These are phyloP conservation scores for Euclidia mi DNA, from an alignment of 2,888 invertebrate species.

Conservation along the genomic window DNA sequence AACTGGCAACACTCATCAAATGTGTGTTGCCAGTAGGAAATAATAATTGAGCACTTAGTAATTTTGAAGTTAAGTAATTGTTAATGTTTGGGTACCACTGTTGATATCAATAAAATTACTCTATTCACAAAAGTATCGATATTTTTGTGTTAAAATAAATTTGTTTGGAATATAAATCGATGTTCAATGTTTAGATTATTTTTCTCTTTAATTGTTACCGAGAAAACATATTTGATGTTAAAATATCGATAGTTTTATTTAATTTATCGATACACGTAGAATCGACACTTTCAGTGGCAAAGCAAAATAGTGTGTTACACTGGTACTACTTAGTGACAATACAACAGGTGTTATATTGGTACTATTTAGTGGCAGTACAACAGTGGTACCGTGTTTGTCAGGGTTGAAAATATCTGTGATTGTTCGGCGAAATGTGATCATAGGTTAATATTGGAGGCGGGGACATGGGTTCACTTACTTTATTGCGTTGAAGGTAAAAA, in stretches of 20 bases:
- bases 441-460: conserved; percentile 63
- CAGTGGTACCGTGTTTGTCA: conserved; percentile 63
- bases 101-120: conserved; percentile 19
- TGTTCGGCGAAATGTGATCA: conserved; percentile 81
- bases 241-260: too few species aligned
- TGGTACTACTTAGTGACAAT: neutral
- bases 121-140: too few species aligned
- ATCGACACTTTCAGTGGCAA: too few species aligned
- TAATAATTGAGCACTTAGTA: conserved; percentile 25
- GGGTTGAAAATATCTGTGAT: conserved; percentile 85
- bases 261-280: too few species aligned
- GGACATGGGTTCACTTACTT: conserved; percentile 42
- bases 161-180: too few species aligned
- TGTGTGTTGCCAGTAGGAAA: conserved; percentile 8
- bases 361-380: conserved; percentile 43
- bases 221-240: too few species aligned
- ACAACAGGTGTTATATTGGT: neutral
- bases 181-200: too few species aligned
- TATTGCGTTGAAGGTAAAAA: conserved; percentile 5
- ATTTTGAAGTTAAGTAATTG: conserved; percentile 30
- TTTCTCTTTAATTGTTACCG: too few species aligned
- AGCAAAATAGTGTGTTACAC: too few species aligned
- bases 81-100: conserved; percentile 42
- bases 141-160: too few species aligned
- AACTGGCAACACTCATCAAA: neutral